Conservation (phyloP, 2,797 vertebrate species). For the Ctenopoma multispine region DNA sequence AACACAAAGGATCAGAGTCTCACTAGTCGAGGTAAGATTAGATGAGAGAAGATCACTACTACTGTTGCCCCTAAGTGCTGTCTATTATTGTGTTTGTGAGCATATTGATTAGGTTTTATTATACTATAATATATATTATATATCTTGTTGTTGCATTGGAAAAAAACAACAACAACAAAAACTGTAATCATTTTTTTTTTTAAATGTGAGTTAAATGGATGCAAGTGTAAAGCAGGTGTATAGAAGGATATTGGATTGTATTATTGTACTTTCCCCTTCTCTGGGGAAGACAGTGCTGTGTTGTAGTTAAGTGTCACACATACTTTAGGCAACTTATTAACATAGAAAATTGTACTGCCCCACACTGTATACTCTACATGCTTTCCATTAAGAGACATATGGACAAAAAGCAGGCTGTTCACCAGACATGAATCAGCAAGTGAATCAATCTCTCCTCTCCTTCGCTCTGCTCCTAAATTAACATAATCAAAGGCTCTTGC, state of each 20-base stretch:
- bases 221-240: constrained; percentile 4
- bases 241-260: constrained; percentile 4
- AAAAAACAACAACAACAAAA: background rate
- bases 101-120: constrained; percentile 27
- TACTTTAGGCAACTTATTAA: constrained; percentile 25
- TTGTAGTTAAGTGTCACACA: constrained; percentile 17
- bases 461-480: constrained; percentile 70
- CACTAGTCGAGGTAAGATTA: constrained; percentile 14
- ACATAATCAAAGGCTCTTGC: constrained; percentile 75
- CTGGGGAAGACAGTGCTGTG: background rate
- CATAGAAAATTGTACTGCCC: constrained; percentile 14
- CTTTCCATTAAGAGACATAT: constrained; percentile 37
- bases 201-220: background rate
- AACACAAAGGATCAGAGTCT: constrained; percentile 55
- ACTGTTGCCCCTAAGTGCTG: constrained; percentile 4
- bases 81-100: constrained; percentile 6
- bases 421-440: constrained; percentile 58
- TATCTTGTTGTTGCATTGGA: background rate
- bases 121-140: constrained; percentile 17
- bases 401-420: constrained; percentile 49
- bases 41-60: constrained; percentile 35
- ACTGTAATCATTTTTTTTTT: background rate
- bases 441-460: constrained; percentile 57
- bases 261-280: background rate
- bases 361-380: constrained; percentile 13